Percentiles rank a stretch among this genome's conserved stretches.
Conservation (phyloP, 2,797 vertebrate species). For the Threskiornis aethiopicus region DNA sequence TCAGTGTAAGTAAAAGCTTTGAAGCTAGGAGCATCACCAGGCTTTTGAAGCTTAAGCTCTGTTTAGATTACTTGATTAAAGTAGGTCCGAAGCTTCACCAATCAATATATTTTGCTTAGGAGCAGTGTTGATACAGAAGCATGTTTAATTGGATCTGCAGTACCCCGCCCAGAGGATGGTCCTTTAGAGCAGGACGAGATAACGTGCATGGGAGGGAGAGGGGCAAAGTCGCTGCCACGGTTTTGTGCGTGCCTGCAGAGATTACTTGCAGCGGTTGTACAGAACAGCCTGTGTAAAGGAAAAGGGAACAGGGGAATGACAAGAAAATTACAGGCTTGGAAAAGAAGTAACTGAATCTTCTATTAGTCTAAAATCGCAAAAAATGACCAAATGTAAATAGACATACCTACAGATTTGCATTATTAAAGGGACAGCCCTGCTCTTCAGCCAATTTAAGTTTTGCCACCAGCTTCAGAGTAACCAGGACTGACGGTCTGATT, state of each 20-base stretch:
- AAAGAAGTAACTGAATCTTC: neutral
- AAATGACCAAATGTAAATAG: neutral
- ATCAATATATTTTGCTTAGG: constrained; percentile 76
- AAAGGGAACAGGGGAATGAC: neutral
- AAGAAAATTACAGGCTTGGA: neutral
- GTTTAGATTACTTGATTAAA: constrained; percentile 82
- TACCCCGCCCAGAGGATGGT: constrained; percentile 11
- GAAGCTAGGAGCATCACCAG: constrained; percentile 66
- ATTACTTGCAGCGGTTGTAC: neutral
- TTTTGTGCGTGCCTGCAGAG: neutral
- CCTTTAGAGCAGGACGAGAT: constrained; percentile 54
- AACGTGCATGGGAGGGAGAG: neutral
- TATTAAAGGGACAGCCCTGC: neutral
- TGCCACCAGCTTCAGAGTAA: neutral
- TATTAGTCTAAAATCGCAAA: neutral
- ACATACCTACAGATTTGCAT: fast-evolving
- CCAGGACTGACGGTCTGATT: neutral
- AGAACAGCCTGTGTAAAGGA: constrained; percentile 2
- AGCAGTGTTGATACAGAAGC: constrained; percentile 68
- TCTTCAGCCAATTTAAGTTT: neutral
- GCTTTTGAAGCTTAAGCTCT: constrained; percentile 78
- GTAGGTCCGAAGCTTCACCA: constrained; percentile 69
- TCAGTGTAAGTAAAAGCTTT: constrained; percentile 76
- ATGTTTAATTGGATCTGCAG: constrained; percentile 59
- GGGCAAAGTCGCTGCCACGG: neutral